These are phyloP conservation scores for Patiria pectinifera DNA, from an alignment of 53 echinoderm and acorn worm species.

Conservation along the genomic window DNA sequence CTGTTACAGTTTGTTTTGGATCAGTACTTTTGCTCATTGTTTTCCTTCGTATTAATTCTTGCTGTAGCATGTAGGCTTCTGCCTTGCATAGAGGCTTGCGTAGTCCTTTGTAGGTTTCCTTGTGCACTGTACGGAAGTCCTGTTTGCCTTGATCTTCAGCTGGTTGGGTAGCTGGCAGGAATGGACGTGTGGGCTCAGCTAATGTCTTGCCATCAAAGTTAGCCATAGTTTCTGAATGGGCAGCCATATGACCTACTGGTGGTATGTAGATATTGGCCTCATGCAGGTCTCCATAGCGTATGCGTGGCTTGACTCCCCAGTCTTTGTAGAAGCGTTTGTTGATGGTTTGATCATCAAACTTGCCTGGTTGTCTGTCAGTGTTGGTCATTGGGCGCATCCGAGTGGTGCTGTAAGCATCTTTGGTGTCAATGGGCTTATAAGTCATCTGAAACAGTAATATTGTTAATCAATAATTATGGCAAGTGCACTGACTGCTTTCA, in stretches of 20 bases:
- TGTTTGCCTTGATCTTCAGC: conserved; percentile 66
- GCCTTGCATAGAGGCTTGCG: conserved; percentile 83
- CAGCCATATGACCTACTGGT: conserved; percentile 78
- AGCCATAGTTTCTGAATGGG: conserved; percentile 73
- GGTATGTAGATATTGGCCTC: conserved; percentile 85
- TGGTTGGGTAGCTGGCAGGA: conserved; percentile 65
- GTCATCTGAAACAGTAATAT: conserved; percentile 65
- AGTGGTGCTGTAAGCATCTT: conserved; percentile 56
- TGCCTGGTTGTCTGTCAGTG: conserved; percentile 69
- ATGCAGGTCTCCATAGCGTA: conserved; percentile 90
- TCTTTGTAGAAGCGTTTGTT: conserved; percentile 93
- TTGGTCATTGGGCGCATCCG: conserved; percentile 75
- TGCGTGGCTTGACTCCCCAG: conserved; percentile 90
- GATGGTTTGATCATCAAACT: conserved; percentile 93
- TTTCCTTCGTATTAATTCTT: conserved; percentile 73
- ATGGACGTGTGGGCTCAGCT: conserved; percentile 68
- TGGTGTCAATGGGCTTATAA: conserved; percentile 77
- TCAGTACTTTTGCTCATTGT: conserved; percentile 11
- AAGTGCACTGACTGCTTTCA: no score
- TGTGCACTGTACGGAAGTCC: conserved; percentile 92
- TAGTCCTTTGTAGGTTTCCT: conserved; percentile 81
- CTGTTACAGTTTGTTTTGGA: conserved; percentile 19
- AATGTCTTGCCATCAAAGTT: conserved; percentile 63
- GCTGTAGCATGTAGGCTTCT: conserved; percentile 82
- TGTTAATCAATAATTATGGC: no score